Evolutionary conservation across 2,888 invertebrate species (phyloP).

Genomic region (Zaprionus lineosus): DNA sequence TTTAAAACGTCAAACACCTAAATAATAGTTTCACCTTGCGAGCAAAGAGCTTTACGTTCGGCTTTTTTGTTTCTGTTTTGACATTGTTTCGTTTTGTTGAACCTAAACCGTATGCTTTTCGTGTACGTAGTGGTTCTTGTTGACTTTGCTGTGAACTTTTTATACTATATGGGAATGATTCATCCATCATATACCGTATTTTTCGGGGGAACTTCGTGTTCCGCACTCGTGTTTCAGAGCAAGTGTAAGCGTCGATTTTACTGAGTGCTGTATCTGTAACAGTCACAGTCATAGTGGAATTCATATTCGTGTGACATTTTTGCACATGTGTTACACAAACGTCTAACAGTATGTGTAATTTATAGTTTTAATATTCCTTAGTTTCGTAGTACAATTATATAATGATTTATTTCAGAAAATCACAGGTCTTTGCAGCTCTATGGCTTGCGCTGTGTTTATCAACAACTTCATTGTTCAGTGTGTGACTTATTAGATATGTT

Average conservation of each 20-base stretch:
- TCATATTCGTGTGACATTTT: constrained; percentile 31
- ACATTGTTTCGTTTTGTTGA: constrained; percentile 69
- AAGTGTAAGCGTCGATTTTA: constrained; percentile 33
- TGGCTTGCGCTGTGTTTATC: too few relatives aligned
- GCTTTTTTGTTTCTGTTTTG: constrained; percentile 47
- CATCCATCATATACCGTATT: constrained; percentile 42
- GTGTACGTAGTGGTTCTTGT: constrained; percentile 22
- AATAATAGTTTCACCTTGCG: constrained; percentile 72
- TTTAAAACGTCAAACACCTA: constrained; percentile 12
- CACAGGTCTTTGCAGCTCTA: too few relatives aligned
- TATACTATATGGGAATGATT: too few relatives aligned
- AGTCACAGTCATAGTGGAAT: constrained; percentile 6
- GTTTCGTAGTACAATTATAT: too few relatives aligned
- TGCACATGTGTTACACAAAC: constrained; percentile 43
- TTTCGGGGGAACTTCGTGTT: constrained; percentile 50
- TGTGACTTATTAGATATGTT: too few relatives aligned
- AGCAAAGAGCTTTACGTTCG: constrained; percentile 63
- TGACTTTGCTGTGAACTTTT: constrained; percentile 30
- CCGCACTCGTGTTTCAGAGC: constrained; percentile 62
- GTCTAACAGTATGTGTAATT: too few relatives aligned
- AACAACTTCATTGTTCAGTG: too few relatives aligned
- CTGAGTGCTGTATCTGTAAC: constrained; percentile 4
- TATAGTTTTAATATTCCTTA: too few relatives aligned
- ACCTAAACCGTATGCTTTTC: constrained; percentile 51
- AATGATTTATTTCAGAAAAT: too few relatives aligned